A percentile compares a stretch with the other conserved stretches of the same genome.
Evolutionary conservation across 2,797 vertebrate genomes (phyloP).

Genomic region (Saxicola maurus): DNA sequence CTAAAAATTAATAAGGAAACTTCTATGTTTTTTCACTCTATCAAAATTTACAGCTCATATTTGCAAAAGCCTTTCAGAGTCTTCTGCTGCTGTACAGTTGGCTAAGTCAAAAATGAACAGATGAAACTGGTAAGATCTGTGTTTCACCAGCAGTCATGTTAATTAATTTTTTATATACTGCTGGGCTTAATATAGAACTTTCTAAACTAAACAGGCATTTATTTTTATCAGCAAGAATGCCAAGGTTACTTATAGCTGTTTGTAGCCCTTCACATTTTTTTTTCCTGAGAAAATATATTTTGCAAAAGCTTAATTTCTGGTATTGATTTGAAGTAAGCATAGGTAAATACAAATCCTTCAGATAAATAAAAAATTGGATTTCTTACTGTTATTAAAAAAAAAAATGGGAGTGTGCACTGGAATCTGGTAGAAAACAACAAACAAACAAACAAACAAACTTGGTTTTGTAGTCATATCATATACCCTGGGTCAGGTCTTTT

Average conservation of each 20-base stretch:
- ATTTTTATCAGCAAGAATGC: background rate
- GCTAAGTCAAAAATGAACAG: background rate
- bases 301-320: background rate
- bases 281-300: slow-evolving; percentile 25
- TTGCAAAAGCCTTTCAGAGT: background rate
- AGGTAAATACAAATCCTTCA: background rate
- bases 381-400: background rate
- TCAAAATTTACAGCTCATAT: background rate
- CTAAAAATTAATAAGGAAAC: background rate
- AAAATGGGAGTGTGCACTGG: background rate
- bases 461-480: background rate
- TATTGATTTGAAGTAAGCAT: slow-evolving; percentile 30
- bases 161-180: slow-evolving; percentile 26
- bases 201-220: background rate
- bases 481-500: background rate
- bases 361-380: background rate
- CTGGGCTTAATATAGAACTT: background rate
- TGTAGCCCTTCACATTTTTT: background rate
- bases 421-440: background rate
- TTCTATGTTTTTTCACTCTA: background rate
- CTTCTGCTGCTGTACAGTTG: background rate
- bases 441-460: background rate
- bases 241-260: background rate
- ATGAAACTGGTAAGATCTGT: background rate
- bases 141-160: background rate